phyloP scores from a whole-genome alignment of 2,797 vertebrate genomes.

The Centroberyx gerrardi region DNA sequence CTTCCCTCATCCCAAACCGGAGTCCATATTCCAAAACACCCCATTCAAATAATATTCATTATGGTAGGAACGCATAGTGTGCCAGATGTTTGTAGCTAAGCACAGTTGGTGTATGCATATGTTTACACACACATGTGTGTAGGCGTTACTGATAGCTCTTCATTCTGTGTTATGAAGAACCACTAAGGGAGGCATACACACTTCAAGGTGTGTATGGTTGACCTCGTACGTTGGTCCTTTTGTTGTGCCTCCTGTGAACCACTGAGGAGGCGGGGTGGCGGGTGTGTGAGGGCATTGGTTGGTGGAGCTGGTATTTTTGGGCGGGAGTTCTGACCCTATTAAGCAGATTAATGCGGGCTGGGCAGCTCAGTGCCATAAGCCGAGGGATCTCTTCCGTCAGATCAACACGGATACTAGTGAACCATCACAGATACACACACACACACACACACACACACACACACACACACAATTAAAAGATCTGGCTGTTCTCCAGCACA shows the following conservation, averaged over 20 bases:
- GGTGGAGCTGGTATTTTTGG: constrained; percentile 74
- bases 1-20: not conserved
- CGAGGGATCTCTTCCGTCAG: constrained; percentile 74
- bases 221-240: constrained; percentile 5
- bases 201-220: constrained; percentile 7
- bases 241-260: constrained; percentile 14
- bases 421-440: constrained; percentile 50
- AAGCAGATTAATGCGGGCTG: constrained; percentile 82
- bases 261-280: not conserved
- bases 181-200: not conserved
- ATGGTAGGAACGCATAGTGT: constrained; percentile 34
- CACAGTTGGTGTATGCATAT: constrained; percentile 21
- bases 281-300: constrained; percentile 43
- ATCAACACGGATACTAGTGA: constrained; percentile 77
- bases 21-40: not conserved
- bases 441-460: constrained; percentile 10
- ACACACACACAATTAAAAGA: constrained; percentile 8
- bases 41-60: constrained; percentile 39
- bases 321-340: constrained; percentile 74
- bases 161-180: not conserved
- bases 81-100: constrained; percentile 47
- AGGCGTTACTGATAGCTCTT: not conserved
- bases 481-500: no score
- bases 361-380: constrained; percentile 82
- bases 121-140: not conserved